A percentile compares a stretch with the other conserved stretches of the same genome.
Conservation (phyloP, 2,888 invertebrate species). For the Orchesella flavescens region DNA sequence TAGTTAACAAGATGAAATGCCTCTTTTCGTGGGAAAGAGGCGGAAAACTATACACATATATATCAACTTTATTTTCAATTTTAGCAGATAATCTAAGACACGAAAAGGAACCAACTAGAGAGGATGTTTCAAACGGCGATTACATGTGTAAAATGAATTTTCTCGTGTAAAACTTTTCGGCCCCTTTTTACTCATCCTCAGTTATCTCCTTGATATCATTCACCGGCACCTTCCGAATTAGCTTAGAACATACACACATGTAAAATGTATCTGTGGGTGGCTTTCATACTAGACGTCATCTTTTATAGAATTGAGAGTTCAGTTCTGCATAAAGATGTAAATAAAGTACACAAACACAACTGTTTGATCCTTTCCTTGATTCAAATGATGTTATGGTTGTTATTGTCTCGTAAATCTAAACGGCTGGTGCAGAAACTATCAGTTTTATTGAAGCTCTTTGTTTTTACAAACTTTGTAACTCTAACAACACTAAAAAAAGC, state of each 20-base stretch:
- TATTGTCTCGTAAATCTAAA: no score
- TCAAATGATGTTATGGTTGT: no score
- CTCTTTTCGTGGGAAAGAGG: slow-evolving; percentile 60
- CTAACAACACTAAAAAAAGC: no score
- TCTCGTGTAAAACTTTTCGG: slow-evolving; percentile 25
- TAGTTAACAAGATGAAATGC: slow-evolving; percentile 35
- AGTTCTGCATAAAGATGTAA: no score
- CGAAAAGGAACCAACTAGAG: neutral
- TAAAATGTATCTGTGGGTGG: neutral
- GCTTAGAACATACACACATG: neutral
- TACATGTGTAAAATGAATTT: slow-evolving; percentile 12
- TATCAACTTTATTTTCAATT: slow-evolving; percentile 52
- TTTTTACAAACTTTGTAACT: no score
- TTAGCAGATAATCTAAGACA: slow-evolving; percentile 32
- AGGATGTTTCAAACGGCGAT: neutral
- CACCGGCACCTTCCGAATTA: slow-evolving; percentile 39
- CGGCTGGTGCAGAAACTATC: no score
- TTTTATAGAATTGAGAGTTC: no score
- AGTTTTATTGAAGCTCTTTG: no score
- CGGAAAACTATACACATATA: slow-evolving; percentile 55
- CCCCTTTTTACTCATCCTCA: slow-evolving; percentile 22
- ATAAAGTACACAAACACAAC: no score
- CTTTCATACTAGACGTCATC: neutral
- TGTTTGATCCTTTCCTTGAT: no score
- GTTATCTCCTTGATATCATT: slow-evolving; percentile 50